Evolutionary conservation across 2,888 invertebrate genomes (phyloP).

Genomic region (Trypoxylon attenuatum): DNA sequence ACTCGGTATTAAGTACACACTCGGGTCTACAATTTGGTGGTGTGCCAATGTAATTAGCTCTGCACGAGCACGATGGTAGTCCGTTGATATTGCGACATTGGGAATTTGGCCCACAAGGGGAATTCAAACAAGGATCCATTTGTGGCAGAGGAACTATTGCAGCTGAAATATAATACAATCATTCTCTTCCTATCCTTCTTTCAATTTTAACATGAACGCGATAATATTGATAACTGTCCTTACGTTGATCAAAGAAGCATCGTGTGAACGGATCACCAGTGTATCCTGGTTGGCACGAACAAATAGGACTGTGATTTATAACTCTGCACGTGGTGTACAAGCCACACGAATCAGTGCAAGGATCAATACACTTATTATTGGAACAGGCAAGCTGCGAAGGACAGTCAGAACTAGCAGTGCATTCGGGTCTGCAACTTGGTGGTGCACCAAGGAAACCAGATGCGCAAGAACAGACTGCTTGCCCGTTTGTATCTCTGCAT

Average conservation of each 20-base stretch:
- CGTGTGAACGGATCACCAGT: slow-evolving; percentile 78
- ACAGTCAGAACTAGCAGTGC: slow-evolving; percentile 82
- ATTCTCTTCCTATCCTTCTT: background rate
- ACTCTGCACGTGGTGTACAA: slow-evolving; percentile 78
- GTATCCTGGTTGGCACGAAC: slow-evolving; percentile 78
- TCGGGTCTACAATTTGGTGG: slow-evolving; percentile 84
- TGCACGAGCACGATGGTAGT: slow-evolving; percentile 80
- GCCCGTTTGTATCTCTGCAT: slow-evolving; percentile 80
- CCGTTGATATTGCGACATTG: slow-evolving; percentile 79
- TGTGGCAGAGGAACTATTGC: slow-evolving; percentile 39
- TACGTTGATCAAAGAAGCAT: slow-evolving; percentile 55
- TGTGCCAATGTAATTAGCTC: slow-evolving; percentile 80
- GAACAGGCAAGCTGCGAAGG: slow-evolving; percentile 79
- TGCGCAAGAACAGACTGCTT: slow-evolving; percentile 80
- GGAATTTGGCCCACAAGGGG: slow-evolving; percentile 83
- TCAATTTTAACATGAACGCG: background rate
- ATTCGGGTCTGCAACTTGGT: slow-evolving; percentile 82
- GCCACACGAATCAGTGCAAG: slow-evolving; percentile 79
- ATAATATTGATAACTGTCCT: too few species aligned
- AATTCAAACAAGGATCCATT: slow-evolving; percentile 67
- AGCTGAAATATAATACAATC: slow-evolving; percentile 12
- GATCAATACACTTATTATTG: slow-evolving; percentile 81
- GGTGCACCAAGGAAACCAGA: slow-evolving; percentile 81
- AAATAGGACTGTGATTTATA: slow-evolving; percentile 81
- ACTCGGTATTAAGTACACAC: slow-evolving; percentile 87